A percentile compares a stretch with the other conserved stretches of the same genome.
Evolutionary conservation across 2,797 vertebrate species (phyloP).

Genomic region (Chelmon rostratus): DNA sequence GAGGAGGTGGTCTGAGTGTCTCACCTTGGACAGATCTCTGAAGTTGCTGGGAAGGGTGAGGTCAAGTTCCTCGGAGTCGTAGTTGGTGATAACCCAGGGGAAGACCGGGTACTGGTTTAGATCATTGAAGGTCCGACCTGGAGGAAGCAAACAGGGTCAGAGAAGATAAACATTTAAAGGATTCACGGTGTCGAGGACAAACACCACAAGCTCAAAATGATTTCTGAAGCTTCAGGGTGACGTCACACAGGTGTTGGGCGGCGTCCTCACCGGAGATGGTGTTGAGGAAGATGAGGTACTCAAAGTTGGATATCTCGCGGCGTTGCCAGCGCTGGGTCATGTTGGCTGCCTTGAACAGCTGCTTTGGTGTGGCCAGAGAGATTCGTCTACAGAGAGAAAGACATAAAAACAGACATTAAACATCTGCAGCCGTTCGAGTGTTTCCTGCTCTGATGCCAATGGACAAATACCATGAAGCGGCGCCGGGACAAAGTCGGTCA

Average conservation of each 20-base stretch:
- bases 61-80: constrained; percentile 95
- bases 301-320: constrained; percentile 98
- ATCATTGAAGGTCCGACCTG: constrained; percentile 96
- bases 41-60: constrained; percentile 99
- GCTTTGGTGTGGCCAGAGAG: constrained; percentile 94
- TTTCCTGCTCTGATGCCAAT: not conserved
- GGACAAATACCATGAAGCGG: constrained; percentile 9
- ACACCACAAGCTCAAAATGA: not conserved
- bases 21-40: constrained; percentile 98
- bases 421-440: not conserved
- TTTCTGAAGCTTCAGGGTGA: not conserved
- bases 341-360: constrained; percentile 97
- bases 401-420: not conserved
- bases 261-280: constrained; percentile 86
- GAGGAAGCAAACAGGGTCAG: constrained; percentile 10
- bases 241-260: not conserved
- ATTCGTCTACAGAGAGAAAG: constrained; percentile 88
- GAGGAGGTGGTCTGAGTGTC: not conserved
- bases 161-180: not conserved
- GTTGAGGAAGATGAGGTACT: constrained; percentile 97
- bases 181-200: not conserved
- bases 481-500: constrained; percentile 17
- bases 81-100: constrained; percentile 99
- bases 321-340: constrained; percentile 99
- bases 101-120: constrained; percentile 99